Base-by-base conservation (phyloP, 2,797 vertebrate genomes). In the Danio albolineatus region DNA sequence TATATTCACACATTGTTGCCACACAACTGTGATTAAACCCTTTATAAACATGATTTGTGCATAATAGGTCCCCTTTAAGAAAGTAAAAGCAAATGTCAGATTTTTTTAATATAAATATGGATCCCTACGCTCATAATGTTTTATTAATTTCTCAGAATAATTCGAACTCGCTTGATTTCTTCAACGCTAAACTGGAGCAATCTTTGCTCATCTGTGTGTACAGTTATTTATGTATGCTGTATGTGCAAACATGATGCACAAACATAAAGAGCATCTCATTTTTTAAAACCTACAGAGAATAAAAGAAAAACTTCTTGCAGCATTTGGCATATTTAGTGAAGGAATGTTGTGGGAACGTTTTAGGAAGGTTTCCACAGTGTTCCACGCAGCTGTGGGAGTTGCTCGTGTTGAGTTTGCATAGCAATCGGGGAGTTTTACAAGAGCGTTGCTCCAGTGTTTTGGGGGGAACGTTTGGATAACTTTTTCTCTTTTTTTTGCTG, bases 351-450 rank as follows among this genome's bases (percentile, higher is more conserved):
- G 54, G 64, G 54, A 69, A 60, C 16, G 54, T 28, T 70, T 46
- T 16, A 16, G 10, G 19, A 77, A 77, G 28, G 59, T 59, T 76
- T 66, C 53, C 54, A 67, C 62, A 77, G 53, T 60, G 41, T 44
- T 49, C 1, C 1, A 9, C 19, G 71, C 39, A 48, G 19, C 71
- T 16, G 5, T 76, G 60, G 60, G 28, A 62, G 48, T 64, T 76
- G 17, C 61, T 77, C 43, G 36, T 10, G 41, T 59, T 59, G 75
- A 67, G 19, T 77, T 77, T 77, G 75, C 75, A 77, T 77, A 77
- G 75, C 49, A 54, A 46, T 65, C 46, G 38, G 17, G 39, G 49
- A 16, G 49, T 65, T 49, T 72, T 28, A 56, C 59, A 54, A 7
- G 19, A 66, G 49, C 10, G 4, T 73, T 62, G 51, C 66, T 38